Evolutionary conservation across 2,797 vertebrate genomes (phyloP).

Genomic region (Chrosomus eos): DNA sequence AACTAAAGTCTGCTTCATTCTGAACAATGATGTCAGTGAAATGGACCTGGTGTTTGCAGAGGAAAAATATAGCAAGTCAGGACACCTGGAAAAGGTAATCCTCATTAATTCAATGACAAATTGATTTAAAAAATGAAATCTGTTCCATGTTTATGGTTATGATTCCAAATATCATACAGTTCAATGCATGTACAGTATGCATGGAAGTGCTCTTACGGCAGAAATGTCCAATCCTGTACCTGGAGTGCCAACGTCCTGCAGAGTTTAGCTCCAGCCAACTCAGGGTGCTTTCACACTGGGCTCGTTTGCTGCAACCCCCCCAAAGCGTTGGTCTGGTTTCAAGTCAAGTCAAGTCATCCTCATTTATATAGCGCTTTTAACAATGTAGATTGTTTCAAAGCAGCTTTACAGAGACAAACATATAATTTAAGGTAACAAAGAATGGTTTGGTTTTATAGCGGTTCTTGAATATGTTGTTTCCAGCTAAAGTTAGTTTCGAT

Average conservation of each 20-base stretch:
- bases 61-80: conserved; percentile 95
- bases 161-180: neutral
- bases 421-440: no score
- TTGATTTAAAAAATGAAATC: neutral
- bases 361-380: no score
- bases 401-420: no score
- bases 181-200: neutral
- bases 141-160: no score
- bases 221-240: neutral
- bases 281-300: no score
- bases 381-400: no score
- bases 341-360: no score
- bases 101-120: neutral
- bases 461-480: no score
- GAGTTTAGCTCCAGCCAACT: neutral
- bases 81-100: conserved; percentile 96
- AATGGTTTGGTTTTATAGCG: no score
- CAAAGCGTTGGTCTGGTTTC: no score
- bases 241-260: neutral
- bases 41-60: conserved; percentile 98
- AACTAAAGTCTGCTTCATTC: conserved; percentile 98
- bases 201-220: neutral
- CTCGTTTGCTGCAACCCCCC: no score
- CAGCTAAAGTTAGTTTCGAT: no score
- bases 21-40: conserved; percentile 98